Evolutionary conservation across 1,140 invertebrate genomes (phyloP).

Genomic region (Pseudoatta argentina): DNA sequence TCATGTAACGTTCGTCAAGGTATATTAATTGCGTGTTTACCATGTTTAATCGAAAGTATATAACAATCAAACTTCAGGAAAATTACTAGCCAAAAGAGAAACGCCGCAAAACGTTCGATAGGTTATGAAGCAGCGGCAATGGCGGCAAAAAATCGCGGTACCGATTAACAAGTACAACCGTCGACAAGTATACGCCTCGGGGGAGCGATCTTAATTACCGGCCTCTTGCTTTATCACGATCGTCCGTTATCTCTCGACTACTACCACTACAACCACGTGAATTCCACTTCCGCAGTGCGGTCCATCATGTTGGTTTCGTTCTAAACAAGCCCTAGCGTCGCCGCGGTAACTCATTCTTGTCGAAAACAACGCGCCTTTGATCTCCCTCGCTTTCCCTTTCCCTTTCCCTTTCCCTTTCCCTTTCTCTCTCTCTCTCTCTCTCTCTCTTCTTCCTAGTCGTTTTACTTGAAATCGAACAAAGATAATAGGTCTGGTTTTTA

Average conservation of each 20-base stretch:
- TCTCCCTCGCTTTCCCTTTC: neutral
- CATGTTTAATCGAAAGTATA: neutral
- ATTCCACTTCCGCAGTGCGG: neutral
- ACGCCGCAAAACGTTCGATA: neutral
- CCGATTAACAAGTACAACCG: slow-evolving; percentile 36
- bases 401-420: too few species aligned
- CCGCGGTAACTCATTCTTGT: slow-evolving; percentile 7
- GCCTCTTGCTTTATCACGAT: slow-evolving; percentile 59
- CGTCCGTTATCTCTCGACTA: slow-evolving; percentile 34
- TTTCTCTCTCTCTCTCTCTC: too few species aligned
- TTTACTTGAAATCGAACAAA: slow-evolving; percentile 59
- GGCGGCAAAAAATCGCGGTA: slow-evolving; percentile 31
- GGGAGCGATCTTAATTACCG: slow-evolving; percentile 58
- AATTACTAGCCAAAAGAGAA: slow-evolving; percentile 18
- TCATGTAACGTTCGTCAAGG: neutral
- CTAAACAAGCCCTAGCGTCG: slow-evolving; percentile 19
- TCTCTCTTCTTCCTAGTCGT: neutral
- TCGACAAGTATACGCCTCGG: slow-evolving; percentile 55
- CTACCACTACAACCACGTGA: neutral
- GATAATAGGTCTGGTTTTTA: slow-evolving; percentile 36
- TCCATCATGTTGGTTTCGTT: neutral
- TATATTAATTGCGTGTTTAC: neutral
- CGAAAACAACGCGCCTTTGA: slow-evolving; percentile 68
- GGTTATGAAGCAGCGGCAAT: neutral
- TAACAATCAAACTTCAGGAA: neutral